phyloP scores from a whole-genome alignment of 1,140 invertebrate genomes.

The Drosophila carrolli region DNA sequence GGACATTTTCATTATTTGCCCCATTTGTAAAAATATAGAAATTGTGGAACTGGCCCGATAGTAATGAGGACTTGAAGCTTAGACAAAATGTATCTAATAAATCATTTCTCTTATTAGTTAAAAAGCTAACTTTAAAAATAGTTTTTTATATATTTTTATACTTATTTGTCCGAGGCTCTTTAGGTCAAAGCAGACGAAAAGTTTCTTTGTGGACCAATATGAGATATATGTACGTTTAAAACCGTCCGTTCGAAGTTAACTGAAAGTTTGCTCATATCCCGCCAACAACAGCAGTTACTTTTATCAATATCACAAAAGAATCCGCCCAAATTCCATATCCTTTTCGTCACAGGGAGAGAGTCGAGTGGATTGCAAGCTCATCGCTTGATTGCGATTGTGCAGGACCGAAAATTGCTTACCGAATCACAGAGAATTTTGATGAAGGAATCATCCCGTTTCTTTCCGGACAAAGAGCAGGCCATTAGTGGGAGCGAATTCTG shows the following conservation, averaged over 20 bases:
- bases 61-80: no score
- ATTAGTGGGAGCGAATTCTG: constrained; percentile 25
- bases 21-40: no score
- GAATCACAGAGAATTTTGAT: constrained; percentile 36
- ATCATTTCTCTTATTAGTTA: no score
- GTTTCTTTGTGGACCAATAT: background rate
- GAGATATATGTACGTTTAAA: background rate
- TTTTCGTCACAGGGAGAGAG: constrained; percentile 2
- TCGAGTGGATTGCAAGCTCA: constrained; percentile 43
- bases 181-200: no score
- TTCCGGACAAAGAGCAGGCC: constrained; percentile 37
- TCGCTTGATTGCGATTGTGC: constrained; percentile 33
- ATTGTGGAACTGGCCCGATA: no score
- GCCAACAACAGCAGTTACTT: background rate
- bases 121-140: no score
- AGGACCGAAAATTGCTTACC: constrained; percentile 25
- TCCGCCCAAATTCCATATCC: constrained; percentile 16
- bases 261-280: background rate
- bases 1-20: no score
- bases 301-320: constrained; percentile 14
- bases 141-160: no score
- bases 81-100: no score
- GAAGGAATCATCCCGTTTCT: constrained; percentile 37
- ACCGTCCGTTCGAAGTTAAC: background rate
- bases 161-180: no score